Evolutionary conservation across 1,140 invertebrate species (phyloP).

Genomic region (Zophobas morio): DNA sequence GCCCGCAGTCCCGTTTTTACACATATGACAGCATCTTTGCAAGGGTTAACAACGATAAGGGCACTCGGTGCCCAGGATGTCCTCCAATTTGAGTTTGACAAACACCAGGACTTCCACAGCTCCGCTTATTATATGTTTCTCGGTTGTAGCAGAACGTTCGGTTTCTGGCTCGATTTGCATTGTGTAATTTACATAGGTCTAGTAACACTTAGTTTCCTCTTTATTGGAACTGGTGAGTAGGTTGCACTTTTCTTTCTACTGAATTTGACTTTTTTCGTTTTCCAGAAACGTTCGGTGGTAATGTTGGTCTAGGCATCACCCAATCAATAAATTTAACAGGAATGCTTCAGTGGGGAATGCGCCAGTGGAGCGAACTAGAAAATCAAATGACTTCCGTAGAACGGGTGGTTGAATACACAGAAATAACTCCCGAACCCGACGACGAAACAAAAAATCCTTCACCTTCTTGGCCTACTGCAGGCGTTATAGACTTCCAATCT

Average conservation of each 20-base stretch:
- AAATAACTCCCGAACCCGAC: constrained; percentile 68
- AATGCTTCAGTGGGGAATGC: constrained; percentile 80
- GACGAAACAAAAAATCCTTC: constrained; percentile 75
- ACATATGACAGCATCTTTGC: constrained; percentile 71
- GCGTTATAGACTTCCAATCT: constrained; percentile 77
- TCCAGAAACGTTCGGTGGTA: constrained; percentile 72
- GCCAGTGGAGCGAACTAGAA: no score
- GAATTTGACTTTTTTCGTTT: background rate
- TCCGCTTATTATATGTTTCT: constrained; percentile 78
- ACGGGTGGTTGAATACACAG: no score
- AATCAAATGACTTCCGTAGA: no score
- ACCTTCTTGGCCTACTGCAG: constrained; percentile 80
- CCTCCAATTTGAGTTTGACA: constrained; percentile 86
- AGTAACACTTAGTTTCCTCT: constrained; percentile 72
- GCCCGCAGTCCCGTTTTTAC: constrained; percentile 83
- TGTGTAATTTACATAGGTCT: constrained; percentile 77
- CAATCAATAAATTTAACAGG: constrained; percentile 84
- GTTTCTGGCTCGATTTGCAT: constrained; percentile 75
- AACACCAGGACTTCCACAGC: constrained; percentile 82
- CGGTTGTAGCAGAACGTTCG: constrained; percentile 76
- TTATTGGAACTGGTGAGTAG: constrained; percentile 66
- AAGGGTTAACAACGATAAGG: constrained; percentile 75
- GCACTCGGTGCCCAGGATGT: constrained; percentile 80
- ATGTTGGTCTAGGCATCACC: constrained; percentile 84
- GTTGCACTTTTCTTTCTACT: constrained; percentile 67